phyloP scores from a whole-genome alignment of 2,113 vertebrate genomes.

The Emydura subglobosa region DNA sequence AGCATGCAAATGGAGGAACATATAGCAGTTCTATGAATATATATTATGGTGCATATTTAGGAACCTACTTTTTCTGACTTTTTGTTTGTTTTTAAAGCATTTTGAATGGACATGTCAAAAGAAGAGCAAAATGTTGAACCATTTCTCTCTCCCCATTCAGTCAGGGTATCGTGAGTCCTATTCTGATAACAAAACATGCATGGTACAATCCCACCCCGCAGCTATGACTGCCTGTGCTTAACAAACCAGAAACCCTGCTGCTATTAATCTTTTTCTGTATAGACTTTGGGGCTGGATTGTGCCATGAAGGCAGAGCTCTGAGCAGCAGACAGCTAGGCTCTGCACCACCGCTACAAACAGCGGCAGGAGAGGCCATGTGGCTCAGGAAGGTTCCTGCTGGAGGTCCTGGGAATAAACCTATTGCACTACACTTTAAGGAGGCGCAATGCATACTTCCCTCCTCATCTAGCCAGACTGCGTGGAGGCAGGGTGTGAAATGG shows the following conservation, averaged over 20 bases:
- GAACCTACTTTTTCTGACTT: neutral
- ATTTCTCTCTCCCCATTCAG: neutral
- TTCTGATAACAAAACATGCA: neutral
- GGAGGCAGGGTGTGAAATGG: neutral
- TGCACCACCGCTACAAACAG: neutral
- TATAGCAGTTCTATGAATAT: neutral
- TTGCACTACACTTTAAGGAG: neutral
- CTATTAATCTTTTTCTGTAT: neutral
- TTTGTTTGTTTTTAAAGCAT: neutral
- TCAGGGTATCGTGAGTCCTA: neutral
- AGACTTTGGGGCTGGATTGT: neutral
- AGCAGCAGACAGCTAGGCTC: neutral
- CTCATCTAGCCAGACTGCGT: neutral
- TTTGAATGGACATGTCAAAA: neutral
- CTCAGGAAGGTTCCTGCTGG: neutral
- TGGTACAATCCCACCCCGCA: neutral
- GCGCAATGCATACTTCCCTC: neutral
- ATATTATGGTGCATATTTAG: accelerated
- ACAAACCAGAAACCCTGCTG: neutral
- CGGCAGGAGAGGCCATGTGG: neutral
- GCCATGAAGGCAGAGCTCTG: neutral
- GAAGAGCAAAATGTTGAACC: neutral
- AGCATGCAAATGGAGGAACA: neutral
- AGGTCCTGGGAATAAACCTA: neutral
- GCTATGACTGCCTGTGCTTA: neutral